phyloP scores from a whole-genome alignment of 2,797 vertebrate genomes.

The Diplodus sargus region DNA sequence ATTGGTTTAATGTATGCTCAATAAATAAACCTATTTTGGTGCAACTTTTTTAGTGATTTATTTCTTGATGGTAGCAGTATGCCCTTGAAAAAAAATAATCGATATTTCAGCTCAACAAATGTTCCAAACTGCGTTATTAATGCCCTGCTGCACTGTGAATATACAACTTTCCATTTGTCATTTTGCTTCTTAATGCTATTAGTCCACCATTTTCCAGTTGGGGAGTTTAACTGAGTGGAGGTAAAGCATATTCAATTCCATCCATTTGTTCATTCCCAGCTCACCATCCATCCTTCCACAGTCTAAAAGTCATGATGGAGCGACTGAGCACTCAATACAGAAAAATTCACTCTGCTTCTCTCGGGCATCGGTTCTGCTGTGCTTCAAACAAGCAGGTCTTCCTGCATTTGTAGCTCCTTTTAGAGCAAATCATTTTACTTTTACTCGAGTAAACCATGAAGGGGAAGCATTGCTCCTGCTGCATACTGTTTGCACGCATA shows the following conservation, averaged over 20 bases:
- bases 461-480: conserved; percentile 14
- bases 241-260: conserved; percentile 45
- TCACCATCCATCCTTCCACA: conserved; percentile 37
- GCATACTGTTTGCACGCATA: conserved; percentile 9
- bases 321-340: conserved; percentile 51
- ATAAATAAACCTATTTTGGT: conserved; percentile 23
- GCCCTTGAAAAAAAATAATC: conserved; percentile 52
- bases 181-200: conserved; percentile 52
- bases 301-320: conserved; percentile 51
- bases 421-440: conserved; percentile 26
- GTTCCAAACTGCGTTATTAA: conserved; percentile 55
- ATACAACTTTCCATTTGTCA: conserved; percentile 58
- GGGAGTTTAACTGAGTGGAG: conserved; percentile 49
- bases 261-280: conserved; percentile 46
- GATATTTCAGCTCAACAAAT: conserved; percentile 55
- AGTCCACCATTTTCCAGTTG: conserved; percentile 42
- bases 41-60: conserved; percentile 34
- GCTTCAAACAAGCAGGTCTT: conserved; percentile 42
- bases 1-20: conserved; percentile 5
- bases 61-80: conserved; percentile 32
- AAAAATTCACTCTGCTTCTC: conserved; percentile 40
- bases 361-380: conserved; percentile 53
- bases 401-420: conserved; percentile 31
- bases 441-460: conserved; percentile 8
- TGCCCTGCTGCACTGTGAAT: conserved; percentile 35